These are phyloP conservation scores for Notolepis coatsorum DNA, from an alignment of 2,797 vertebrate genomes.

Conservation along the genomic window DNA sequence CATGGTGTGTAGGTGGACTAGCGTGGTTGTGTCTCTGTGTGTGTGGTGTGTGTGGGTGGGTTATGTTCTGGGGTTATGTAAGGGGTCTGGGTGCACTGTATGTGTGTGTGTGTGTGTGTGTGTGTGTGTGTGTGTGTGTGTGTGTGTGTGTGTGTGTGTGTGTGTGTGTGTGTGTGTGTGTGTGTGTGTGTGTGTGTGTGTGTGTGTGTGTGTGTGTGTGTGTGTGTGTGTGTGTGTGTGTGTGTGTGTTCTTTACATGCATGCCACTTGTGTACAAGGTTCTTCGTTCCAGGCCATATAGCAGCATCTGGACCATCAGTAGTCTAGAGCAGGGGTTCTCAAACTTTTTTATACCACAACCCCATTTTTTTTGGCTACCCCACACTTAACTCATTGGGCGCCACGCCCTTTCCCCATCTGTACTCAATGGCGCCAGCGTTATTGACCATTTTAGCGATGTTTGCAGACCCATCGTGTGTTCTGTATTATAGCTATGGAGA, in stretches of 20 bases:
- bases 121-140: constrained; percentile 8
- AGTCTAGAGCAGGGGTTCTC: constrained; percentile 65
- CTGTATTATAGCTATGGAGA: no score
- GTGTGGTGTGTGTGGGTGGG: background rate
- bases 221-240: background rate
- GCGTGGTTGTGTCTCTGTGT: no score
- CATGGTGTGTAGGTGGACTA: constrained; percentile 24
- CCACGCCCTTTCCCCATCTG: no score
- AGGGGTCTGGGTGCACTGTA: no score
- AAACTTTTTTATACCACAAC: no score
- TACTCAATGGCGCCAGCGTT: no score
- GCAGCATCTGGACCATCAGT: constrained; percentile 72
- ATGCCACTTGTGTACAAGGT: background rate
- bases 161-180: background rate
- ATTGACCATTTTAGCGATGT: no score
- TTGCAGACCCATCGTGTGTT: no score
- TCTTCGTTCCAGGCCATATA: no score
- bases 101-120: constrained; percentile 11
- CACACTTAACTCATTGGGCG: no score
- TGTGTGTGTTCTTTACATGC: background rate
- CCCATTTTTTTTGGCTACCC: no score
- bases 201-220: background rate
- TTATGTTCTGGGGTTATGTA: no score
- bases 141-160: background rate
- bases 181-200: constrained; percentile 11